phyloP scores from a whole-genome alignment of 2,113 vertebrate species.

The Thryonomys swinderianus region DNA sequence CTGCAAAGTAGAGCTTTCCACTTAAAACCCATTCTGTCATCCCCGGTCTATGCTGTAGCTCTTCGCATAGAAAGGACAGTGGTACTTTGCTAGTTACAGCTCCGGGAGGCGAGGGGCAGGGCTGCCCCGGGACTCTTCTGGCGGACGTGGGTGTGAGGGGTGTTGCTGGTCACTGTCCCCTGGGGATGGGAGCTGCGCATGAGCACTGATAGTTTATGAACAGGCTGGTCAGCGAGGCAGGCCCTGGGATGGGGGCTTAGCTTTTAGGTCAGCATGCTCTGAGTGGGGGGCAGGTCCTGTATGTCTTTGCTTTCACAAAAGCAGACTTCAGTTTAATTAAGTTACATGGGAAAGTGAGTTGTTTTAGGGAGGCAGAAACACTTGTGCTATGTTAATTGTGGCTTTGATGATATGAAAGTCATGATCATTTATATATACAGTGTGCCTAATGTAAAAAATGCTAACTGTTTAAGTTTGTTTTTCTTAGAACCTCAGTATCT shows the following conservation, averaged over 20 bases:
- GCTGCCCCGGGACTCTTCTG: neutral
- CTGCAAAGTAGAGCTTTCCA: neutral
- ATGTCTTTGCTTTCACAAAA: neutral
- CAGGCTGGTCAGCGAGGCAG: neutral
- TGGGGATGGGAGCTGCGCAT: neutral
- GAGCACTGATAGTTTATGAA: neutral
- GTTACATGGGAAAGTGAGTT: neutral
- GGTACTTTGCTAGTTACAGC: constrained; percentile 5
- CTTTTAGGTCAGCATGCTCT: neutral
- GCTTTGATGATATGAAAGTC: constrained; percentile 34
- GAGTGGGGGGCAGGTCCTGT: neutral
- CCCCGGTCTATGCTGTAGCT: constrained; percentile 31
- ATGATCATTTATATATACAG: neutral
- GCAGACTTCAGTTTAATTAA: constrained; percentile 46
- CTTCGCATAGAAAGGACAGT: constrained; percentile 3
- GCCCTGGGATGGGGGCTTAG: neutral
- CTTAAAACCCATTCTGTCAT: neutral
- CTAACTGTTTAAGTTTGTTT: constrained; percentile 22
- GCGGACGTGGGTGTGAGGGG: neutral
- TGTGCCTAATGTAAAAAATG: constrained; percentile 12
- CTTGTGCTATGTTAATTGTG: constrained; percentile 9
- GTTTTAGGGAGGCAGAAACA: neutral
- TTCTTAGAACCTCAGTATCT: constrained; percentile 94
- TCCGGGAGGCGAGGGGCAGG: neutral
- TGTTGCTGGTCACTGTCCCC: neutral